These are phyloP conservation scores for Matsumurasca onukii DNA, from an alignment of 1,140 invertebrate species.

Conservation along the genomic window DNA sequence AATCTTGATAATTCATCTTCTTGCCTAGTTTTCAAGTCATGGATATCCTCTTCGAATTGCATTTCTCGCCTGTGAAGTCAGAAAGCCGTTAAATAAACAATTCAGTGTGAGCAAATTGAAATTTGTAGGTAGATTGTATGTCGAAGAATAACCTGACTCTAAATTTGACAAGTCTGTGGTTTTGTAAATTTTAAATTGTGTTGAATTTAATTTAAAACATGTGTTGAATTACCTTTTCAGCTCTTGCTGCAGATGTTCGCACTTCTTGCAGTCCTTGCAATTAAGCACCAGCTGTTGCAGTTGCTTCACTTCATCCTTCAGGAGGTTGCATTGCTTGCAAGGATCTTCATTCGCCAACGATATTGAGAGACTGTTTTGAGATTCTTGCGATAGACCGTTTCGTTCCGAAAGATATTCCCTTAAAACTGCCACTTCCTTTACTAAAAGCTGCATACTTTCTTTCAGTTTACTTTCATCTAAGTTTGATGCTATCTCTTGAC, in stretches of 20 bases:
- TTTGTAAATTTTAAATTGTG: too few species aligned
- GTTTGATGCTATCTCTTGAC: neutral
- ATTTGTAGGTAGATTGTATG: too few species aligned
- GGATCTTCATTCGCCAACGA: slow-evolving; percentile 31
- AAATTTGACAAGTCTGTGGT: too few species aligned
- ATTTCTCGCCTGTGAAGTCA: slow-evolving; percentile 27
- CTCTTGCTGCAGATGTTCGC: slow-evolving; percentile 57
- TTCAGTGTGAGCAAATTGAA: too few species aligned
- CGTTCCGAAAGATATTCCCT: slow-evolving; percentile 33
- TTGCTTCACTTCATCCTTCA: slow-evolving; percentile 39
- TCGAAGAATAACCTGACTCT: too few species aligned
- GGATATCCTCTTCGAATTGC: slow-evolving; percentile 35
- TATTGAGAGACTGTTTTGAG: too few species aligned
- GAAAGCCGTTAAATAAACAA: too few species aligned
- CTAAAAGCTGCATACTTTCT: slow-evolving; percentile 36
- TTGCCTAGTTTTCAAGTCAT: slow-evolving; percentile 32
- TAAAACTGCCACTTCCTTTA: slow-evolving; percentile 37
- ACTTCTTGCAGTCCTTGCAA: slow-evolving; percentile 54
- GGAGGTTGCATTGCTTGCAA: slow-evolving; percentile 37
- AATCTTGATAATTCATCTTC: slow-evolving; percentile 34
- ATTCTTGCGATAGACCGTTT: too few species aligned
- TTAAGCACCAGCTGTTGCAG: slow-evolving; percentile 37
- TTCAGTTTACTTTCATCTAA: slow-evolving; percentile 36
- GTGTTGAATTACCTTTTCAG: slow-evolving; percentile 51
- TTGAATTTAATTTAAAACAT: too few species aligned